phyloP scores from a whole-genome alignment of 2,113 vertebrate species.

The Ceyx cyanopectus region DNA sequence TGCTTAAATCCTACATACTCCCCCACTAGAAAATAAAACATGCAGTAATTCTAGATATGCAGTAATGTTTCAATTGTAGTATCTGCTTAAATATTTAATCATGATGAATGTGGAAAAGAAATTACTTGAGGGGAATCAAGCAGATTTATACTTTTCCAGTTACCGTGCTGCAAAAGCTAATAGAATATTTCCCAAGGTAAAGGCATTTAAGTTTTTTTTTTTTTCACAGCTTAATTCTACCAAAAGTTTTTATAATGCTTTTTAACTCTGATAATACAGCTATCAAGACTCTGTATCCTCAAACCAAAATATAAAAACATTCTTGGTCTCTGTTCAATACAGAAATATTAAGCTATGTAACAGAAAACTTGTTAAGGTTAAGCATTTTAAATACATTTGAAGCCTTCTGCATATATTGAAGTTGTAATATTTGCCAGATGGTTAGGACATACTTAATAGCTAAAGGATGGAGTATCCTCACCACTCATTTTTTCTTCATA shows the following conservation, averaged over 20 bases:
- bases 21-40: conserved; percentile 5
- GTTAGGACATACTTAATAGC: not conserved
- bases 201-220: not conserved
- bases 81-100: conserved; percentile 53
- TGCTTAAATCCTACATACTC: conserved; percentile 13
- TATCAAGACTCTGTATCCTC: not conserved
- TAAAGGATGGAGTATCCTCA: not conserved
- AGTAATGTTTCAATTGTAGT: not conserved
- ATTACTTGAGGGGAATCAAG: conserved; percentile 7
- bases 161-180: not conserved
- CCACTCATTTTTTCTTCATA: not conserved
- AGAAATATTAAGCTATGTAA: not conserved
- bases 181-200: not conserved
- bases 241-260: not conserved
- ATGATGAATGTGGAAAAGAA: not conserved
- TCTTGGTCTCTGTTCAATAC: not conserved
- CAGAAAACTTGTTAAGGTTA: not conserved
- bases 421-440: not conserved
- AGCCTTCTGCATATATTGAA: not conserved
- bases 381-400: not conserved
- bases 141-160: conserved; percentile 17
- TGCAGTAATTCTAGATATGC: not conserved
- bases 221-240: not conserved
- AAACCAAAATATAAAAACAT: not conserved
- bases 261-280: not conserved